Conservation (phyloP, 1,140 invertebrate species). For the Augochlora pura region DNA sequence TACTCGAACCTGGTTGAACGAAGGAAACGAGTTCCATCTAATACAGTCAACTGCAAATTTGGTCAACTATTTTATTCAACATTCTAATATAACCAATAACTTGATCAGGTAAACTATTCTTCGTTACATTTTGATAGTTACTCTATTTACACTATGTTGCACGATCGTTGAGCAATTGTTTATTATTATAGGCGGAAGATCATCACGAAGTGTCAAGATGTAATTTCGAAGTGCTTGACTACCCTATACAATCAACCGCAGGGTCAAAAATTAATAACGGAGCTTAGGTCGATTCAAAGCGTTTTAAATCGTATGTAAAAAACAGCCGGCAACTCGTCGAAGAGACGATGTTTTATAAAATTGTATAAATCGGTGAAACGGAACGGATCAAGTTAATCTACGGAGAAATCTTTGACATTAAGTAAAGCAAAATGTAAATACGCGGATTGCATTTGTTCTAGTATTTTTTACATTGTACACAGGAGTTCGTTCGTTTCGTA, state of each 20-base stretch:
- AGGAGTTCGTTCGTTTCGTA: neutral
- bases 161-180: conserved; percentile 24
- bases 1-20: conserved; percentile 87
- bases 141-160: neutral
- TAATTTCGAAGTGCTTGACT: conserved; percentile 84
- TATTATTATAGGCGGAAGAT: conserved; percentile 80
- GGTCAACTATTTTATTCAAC: conserved; percentile 83
- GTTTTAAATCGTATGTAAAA: conserved; percentile 76
- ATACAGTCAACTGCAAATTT: conserved; percentile 85
- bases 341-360: conserved; percentile 19
- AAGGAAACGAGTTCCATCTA: conserved; percentile 89
- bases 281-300: conserved; percentile 81
- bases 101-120: conserved; percentile 78
- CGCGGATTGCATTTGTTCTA: neutral
- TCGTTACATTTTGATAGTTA: conserved; percentile 43
- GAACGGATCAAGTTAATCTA: neutral
- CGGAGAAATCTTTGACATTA: neutral
- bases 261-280: conserved; percentile 80
- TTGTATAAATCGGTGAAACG: conserved; percentile 20
- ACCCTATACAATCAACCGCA: conserved; percentile 86
- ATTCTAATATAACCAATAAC: conserved; percentile 79
- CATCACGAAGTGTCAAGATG: conserved; percentile 84
- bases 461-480: conserved; percentile 22
- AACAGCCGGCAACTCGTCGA: neutral
- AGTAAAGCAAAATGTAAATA: conserved; percentile 26